Percentiles rank a stretch among this genome's conserved stretches.
These are phyloP conservation scores for Siniperca obscura DNA, from an alignment of 2,797 vertebrate species.

Conservation along the genomic window DNA sequence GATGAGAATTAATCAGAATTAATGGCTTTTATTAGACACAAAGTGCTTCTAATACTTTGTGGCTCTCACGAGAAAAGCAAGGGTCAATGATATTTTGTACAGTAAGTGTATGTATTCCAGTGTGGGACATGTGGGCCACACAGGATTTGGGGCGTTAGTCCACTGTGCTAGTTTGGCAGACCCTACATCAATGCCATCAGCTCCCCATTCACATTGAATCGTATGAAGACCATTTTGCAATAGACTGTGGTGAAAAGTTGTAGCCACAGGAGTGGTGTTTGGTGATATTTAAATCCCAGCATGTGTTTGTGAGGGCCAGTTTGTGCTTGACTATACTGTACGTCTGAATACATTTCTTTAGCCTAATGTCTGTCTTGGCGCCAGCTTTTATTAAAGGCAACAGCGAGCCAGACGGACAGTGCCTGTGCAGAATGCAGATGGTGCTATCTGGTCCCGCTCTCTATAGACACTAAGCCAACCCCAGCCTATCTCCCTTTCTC, in stretches of 20 bases:
- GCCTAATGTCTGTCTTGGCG: constrained; percentile 30
- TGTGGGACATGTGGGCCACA: no score
- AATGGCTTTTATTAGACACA: background rate
- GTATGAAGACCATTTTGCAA: background rate
- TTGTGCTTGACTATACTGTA: constrained; percentile 29
- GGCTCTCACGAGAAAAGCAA: background rate
- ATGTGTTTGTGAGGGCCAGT: background rate
- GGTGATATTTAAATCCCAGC: constrained; percentile 3
- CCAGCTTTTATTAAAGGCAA: constrained; percentile 65
- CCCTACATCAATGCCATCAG: background rate
- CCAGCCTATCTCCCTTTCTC: constrained; percentile 38
- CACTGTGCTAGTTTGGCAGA: background rate
- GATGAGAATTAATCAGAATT: background rate
- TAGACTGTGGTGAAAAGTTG: background rate
- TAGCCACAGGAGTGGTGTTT: background rate
- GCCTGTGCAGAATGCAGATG: constrained; percentile 76
- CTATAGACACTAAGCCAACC: constrained; percentile 53
- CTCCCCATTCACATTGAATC: background rate
- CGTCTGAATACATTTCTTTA: constrained; percentile 37
- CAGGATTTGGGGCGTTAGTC: background rate
- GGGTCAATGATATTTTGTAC: background rate
- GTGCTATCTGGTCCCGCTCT: constrained; percentile 66
- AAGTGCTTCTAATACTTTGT: background rate
- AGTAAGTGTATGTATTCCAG: background rate
- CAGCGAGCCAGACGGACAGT: constrained; percentile 66